phyloP scores from a whole-genome alignment of 2,888 invertebrate species.

The Suillia variegata region DNA sequence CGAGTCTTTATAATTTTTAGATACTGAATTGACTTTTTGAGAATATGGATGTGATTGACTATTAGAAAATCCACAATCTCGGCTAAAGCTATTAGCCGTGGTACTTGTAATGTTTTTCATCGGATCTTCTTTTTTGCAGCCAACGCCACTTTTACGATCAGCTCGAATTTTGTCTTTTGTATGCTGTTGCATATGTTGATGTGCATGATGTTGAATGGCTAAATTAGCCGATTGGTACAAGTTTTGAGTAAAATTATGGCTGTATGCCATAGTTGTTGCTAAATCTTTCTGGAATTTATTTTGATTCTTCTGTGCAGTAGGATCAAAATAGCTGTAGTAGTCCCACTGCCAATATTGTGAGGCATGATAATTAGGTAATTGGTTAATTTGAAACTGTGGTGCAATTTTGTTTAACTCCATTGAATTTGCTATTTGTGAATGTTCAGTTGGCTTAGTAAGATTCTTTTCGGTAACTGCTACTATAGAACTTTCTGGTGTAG shows the following conservation, averaged over 20 bases:
- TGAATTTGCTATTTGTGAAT: conserved; percentile 47
- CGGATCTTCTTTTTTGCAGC: conserved; percentile 52
- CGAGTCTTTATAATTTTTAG: conserved; percentile 34
- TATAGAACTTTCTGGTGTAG: too few relatives aligned
- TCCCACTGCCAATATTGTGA: conserved; percentile 74
- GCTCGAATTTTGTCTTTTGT: conserved; percentile 52
- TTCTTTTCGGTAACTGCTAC: too few relatives aligned
- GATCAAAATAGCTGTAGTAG: conserved; percentile 65
- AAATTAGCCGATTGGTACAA: conserved; percentile 56
- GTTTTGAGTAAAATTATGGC: conserved; percentile 58
- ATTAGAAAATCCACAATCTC: conserved; percentile 38
- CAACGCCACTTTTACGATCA: conserved; percentile 49
- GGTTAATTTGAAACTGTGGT: conserved; percentile 70
- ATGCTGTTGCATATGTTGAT: conserved; percentile 55
- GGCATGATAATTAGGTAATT: conserved; percentile 71
- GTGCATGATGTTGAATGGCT: conserved; percentile 57
- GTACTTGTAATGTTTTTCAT: conserved; percentile 28
- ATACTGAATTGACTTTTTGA: conserved; percentile 39
- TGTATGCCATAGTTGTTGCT: conserved; percentile 59
- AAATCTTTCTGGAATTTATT: conserved; percentile 64
- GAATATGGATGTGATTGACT: conserved; percentile 37
- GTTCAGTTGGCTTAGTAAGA: conserved; percentile 47
- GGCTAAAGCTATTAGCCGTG: conserved; percentile 23
- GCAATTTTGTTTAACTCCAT: conserved; percentile 66
- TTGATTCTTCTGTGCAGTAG: conserved; percentile 66